A percentile compares a stretch with the other conserved stretches of the same genome.
These are phyloP conservation scores for Stylophora pistillata DNA, from an alignment of 64 coral and sea anemone species.

Conservation along the genomic window DNA sequence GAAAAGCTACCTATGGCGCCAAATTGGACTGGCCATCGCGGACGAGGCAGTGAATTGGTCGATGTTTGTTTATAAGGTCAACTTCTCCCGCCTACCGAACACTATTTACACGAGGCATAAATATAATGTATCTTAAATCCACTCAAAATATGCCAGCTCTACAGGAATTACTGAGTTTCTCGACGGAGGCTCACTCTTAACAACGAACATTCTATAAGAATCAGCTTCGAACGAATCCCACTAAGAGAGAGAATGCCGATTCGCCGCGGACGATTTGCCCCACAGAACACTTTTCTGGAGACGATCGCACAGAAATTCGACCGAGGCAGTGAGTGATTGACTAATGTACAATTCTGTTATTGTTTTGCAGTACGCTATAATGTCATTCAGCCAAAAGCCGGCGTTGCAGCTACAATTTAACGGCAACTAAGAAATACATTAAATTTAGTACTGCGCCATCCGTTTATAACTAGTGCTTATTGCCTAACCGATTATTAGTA, in stretches of 20 bases:
- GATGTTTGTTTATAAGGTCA: constrained; percentile 19
- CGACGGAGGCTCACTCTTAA: constrained; percentile 29
- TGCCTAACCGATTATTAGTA: constrained; percentile 42
- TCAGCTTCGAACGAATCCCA: constrained; percentile 5
- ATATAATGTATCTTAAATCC: constrained; percentile 82
- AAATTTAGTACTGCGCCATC: neutral
- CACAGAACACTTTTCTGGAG: constrained; percentile 92
- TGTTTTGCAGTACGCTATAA: constrained; percentile 9
- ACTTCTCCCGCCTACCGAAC: constrained; percentile 9
- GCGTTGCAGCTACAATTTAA: neutral
- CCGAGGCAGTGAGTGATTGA: constrained; percentile 81
- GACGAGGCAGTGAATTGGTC: neutral
- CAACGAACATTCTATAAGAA: constrained; percentile 37
- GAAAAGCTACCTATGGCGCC: neutral
- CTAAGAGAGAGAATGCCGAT: constrained; percentile 71
- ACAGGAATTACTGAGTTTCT: constrained; percentile 64
- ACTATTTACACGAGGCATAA: constrained; percentile 76
- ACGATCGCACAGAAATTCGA: constrained; percentile 96
- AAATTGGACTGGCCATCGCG: neutral
- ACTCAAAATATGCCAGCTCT: constrained; percentile 62
- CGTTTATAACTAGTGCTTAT: constrained; percentile 34
- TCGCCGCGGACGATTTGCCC: constrained; percentile 84
- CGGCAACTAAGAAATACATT: constrained; percentile 10
- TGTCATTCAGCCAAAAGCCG: neutral
- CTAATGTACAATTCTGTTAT: neutral